Evolutionary conservation across 2,113 vertebrate genomes (phyloP).

Genomic region (Rousettus leschenaultii): DNA sequence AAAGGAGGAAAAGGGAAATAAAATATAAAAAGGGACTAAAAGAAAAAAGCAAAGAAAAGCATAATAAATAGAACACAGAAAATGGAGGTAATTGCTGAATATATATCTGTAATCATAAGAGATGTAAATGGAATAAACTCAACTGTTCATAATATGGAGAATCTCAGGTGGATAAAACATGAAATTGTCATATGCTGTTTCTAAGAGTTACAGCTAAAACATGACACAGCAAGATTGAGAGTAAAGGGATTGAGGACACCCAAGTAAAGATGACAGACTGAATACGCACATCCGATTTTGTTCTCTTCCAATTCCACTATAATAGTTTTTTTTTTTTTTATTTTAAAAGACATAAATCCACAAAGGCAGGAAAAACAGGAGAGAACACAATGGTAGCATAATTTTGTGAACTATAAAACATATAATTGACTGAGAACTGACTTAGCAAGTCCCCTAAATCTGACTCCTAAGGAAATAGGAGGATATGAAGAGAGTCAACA

Average conservation of each 20-base stretch:
- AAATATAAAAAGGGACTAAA: background rate
- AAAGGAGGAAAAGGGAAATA: background rate
- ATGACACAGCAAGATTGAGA: background rate
- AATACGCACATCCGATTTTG: background rate
- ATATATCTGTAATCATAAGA: fast-evolving
- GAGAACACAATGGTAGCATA: background rate
- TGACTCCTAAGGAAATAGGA: background rate
- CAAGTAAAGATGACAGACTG: background rate
- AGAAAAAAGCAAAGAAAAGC: background rate
- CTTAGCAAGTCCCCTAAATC: background rate
- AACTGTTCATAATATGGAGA: background rate
- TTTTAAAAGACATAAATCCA: background rate
- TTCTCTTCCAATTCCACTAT: background rate
- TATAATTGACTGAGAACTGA: background rate
- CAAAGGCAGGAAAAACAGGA: background rate
- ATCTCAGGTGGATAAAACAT: background rate
- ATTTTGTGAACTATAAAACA: background rate
- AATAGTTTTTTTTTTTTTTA: background rate
- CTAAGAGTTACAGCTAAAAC: background rate
- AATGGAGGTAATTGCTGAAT: background rate
- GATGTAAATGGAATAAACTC: background rate
- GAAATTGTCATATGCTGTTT: background rate
- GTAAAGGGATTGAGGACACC: background rate
- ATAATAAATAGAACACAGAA: background rate
- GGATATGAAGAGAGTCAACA: background rate